These are phyloP conservation scores for Ophion costatus DNA, from an alignment of 2,888 invertebrate species.

Conservation along the genomic window DNA sequence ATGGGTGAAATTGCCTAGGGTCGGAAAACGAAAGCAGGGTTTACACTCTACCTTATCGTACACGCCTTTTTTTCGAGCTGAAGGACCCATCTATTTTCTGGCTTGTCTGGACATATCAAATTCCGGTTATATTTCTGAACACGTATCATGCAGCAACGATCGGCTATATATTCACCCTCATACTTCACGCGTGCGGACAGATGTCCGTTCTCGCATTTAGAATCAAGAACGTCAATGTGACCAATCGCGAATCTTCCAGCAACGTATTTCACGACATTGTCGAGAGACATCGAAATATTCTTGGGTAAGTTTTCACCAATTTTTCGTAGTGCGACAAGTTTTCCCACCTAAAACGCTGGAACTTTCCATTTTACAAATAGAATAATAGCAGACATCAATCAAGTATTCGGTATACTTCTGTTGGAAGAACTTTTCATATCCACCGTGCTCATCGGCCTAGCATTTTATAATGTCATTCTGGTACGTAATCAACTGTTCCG, in stretches of 20 bases:
- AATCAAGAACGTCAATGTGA: slow-evolving; percentile 38
- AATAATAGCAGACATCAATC: slow-evolving; percentile 49
- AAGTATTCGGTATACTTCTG: slow-evolving; percentile 52
- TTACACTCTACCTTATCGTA: slow-evolving; percentile 24
- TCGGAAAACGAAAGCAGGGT: slow-evolving; percentile 19
- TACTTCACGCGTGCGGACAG: slow-evolving; percentile 52
- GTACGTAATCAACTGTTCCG: slow-evolving; percentile 24
- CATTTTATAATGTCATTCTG: slow-evolving; percentile 60
- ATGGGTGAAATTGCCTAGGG: neutral
- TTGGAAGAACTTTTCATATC: slow-evolving; percentile 59
- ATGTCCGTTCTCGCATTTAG: slow-evolving; percentile 39
- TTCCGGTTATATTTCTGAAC: slow-evolving; percentile 44
- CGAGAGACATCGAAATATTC: slow-evolving; percentile 40
- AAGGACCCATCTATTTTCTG: slow-evolving; percentile 26
- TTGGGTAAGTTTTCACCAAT: neutral
- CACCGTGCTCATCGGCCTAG: slow-evolving; percentile 55
- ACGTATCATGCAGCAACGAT: slow-evolving; percentile 44
- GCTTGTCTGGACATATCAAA: slow-evolving; percentile 47
- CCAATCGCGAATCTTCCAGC: neutral
- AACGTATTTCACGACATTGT: slow-evolving; percentile 32
- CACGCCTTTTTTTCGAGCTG: neutral
- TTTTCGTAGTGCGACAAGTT: neutral
- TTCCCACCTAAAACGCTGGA: neutral
- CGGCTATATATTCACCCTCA: slow-evolving; percentile 47
- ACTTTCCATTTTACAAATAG: slow-evolving; percentile 9